phyloP scores from a whole-genome alignment of 2,113 vertebrate species.

The Tychaedon coryphoeus region DNA sequence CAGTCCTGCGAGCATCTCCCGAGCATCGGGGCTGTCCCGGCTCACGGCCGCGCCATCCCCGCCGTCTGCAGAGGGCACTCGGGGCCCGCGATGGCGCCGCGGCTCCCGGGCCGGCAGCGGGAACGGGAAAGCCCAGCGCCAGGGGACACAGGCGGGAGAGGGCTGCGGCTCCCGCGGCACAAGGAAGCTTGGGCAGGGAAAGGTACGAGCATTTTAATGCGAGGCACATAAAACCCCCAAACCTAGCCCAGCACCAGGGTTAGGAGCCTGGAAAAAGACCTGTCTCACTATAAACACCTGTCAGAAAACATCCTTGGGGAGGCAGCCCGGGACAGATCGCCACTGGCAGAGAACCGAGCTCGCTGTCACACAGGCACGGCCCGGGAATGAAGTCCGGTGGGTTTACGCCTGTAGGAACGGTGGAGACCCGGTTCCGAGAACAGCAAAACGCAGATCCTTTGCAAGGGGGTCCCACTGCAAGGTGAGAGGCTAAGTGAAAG shows the following conservation, averaged over 20 bases:
- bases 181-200: neutral
- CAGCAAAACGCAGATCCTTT: neutral
- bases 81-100: neutral
- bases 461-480: neutral
- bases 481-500: neutral
- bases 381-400: neutral
- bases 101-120: neutral
- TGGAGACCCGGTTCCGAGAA: neutral
- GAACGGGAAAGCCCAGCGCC: neutral
- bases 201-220: neutral
- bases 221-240: neutral
- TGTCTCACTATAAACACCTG: neutral
- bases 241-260: no score
- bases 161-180: neutral
- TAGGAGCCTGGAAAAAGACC: neutral
- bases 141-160: no score
- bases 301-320: neutral
- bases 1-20: no score
- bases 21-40: neutral
- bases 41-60: neutral
- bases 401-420: fast-evolving
- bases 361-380: neutral
- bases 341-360: neutral
- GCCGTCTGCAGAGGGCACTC: constrained; percentile 60
- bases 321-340: neutral